Evolutionary conservation across 2,888 invertebrate species (phyloP).

Genomic region (Athalia rosae): DNA sequence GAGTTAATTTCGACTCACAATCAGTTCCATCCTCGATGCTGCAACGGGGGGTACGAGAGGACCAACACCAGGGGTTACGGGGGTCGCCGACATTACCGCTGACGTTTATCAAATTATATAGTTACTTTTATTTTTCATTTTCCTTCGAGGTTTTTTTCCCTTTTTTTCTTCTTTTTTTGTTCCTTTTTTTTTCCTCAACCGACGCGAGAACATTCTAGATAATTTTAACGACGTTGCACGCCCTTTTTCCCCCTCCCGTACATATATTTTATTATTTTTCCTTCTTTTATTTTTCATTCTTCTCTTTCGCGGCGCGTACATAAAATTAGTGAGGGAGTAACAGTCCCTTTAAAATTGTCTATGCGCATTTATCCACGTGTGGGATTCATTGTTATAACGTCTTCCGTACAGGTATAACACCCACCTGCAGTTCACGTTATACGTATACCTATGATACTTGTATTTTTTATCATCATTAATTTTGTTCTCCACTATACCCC

Average conservation of each 20-base stretch:
- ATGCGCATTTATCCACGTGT: too few species aligned
- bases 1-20: too few species aligned
- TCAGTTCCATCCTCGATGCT: conserved; percentile 4
- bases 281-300: neutral
- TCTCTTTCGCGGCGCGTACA: neutral
- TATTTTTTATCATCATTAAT: too few species aligned
- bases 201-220: conserved; percentile 15
- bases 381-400: too few species aligned
- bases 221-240: conserved; percentile 24
- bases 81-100: neutral
- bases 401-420: too few species aligned
- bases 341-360: too few species aligned
- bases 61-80: too few species aligned
- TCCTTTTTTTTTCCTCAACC: conserved; percentile 3
- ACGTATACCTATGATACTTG: too few species aligned
- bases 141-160: too few species aligned
- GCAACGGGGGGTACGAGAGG: conserved; percentile 9
- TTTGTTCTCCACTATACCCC: too few species aligned
- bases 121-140: neutral
- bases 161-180: conserved; percentile 24
- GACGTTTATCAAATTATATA: conserved; percentile 22
- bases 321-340: too few species aligned
- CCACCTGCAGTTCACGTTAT: too few species aligned
- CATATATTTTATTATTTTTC: neutral
- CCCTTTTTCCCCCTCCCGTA: neutral